Conservation (phyloP, 1,140 invertebrate species). For the Metaphire vulgaris region DNA sequence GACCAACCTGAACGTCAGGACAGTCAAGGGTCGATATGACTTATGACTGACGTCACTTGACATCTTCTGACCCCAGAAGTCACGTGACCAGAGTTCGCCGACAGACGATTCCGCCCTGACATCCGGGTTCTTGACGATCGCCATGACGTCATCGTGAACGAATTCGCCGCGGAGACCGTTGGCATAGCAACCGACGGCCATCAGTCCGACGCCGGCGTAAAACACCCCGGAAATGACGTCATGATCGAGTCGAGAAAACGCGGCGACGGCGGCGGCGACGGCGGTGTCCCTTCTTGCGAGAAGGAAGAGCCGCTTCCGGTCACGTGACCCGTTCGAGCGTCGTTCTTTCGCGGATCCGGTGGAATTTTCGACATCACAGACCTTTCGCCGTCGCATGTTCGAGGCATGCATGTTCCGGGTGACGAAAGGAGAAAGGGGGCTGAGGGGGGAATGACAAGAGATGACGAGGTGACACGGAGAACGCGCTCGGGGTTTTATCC, state of each 20-base stretch:
- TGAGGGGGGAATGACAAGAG: too few relatives aligned
- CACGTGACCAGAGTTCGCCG: slow-evolving; percentile 80
- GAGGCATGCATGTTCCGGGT: too few relatives aligned
- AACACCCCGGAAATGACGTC: neutral
- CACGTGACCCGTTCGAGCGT: too few relatives aligned
- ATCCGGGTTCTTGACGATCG: slow-evolving; percentile 88
- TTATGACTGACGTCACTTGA: slow-evolving; percentile 79
- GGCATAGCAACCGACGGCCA: slow-evolving; percentile 57
- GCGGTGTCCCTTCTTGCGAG: neutral
- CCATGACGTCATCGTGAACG: slow-evolving; percentile 92
- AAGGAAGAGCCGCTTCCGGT: too few relatives aligned
- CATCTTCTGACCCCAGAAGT: slow-evolving; percentile 95
- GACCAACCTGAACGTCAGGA: slow-evolving; percentile 72
- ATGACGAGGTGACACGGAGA: too few relatives aligned
- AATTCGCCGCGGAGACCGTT: slow-evolving; percentile 81
- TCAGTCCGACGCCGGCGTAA: neutral
- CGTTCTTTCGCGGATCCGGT: too few relatives aligned
- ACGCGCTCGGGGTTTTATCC: too few relatives aligned
- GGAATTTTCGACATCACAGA: too few relatives aligned
- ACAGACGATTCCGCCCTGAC: slow-evolving; percentile 75
- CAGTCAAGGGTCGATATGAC: slow-evolving; percentile 84
- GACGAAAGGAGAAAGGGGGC: too few relatives aligned
- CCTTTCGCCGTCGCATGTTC: neutral
- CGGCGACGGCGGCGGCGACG: too few relatives aligned
- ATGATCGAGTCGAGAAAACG: too few relatives aligned